Evolutionary conservation across 2,113 vertebrate species (phyloP), one percentile per base, ranked within the genome.

Genomic region (Podarcis muralis): DNA sequence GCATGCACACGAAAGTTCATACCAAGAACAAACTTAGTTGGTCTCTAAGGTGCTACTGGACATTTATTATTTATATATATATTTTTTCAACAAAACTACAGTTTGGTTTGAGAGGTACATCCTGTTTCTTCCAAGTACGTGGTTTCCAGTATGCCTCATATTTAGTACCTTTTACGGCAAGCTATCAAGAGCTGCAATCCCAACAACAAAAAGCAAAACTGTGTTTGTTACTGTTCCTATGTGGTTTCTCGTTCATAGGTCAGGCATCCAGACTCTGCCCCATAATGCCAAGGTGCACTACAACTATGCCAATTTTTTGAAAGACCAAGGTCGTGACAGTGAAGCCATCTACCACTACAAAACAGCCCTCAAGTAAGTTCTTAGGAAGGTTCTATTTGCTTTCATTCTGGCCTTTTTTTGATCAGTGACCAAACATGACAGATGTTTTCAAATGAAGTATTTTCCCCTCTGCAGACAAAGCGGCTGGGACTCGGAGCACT

Each of bases 211-310:
- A 59, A 81, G 20, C 30, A 37, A 66, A 35, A 43, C 1, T 16
- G 1, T 85, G 92, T 40, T 92, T 0, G 0, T 7, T 48, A 3
- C 37, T 0, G 0, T 89, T 86, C 40, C 48, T 78, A 65, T 90
- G 94, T 90, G 84, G 15, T 91, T 90, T 75, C 65, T 68, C 80
- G 75, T 90, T 72, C 5, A 25, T 94, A 99, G 99, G 94, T 99
- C 99, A 90, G 99, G 99, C 80, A 98, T 99, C 94, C 97, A 98
- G 95, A 99, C 98, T 79, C 95, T 99, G 92, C 99, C 99, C 88
- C 98, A 99, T 95, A 99, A 99, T 0, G 99, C 99, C 95, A 99
- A 99, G 97, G 99, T 99, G 76, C 99, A 99, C 94, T 99, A 99
- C 97, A 99, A 99, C 97, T 99, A 99, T 0, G 99, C 98, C 95